Evolutionary conservation across 2,888 invertebrate species (phyloP), one percentile per base, ranked within the genome.

Genomic region (Fissipunctia ypsillon): DNA sequence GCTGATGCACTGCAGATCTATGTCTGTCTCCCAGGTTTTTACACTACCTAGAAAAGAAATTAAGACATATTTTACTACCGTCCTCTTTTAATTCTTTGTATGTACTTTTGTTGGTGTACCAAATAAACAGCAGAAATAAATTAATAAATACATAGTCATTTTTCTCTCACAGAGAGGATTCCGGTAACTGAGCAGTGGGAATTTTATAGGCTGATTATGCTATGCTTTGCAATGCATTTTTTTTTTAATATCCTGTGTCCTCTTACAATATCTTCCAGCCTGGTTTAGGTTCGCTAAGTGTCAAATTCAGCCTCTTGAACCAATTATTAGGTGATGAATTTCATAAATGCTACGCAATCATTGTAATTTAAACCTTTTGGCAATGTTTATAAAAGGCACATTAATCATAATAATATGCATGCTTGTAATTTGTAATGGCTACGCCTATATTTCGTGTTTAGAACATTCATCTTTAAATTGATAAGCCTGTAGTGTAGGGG

Each of bases 1-100:
- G 71, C 97, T 97, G 85, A 97, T 97, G 86, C 97, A 97, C 73
- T 97, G 96, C 73, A 97, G 93, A 88, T 97, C 97, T 88, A 96
- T 94, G 52, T 97, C 97, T 1, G 97, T 96, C 73, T 97, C 96
- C 97, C 97, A 97, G 7, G 97, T 97, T 88, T 96, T 97, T 3
- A 96, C 94, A 80, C 94, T 96, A 2, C 96, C 96, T 70, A 35
- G n/a, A 54, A 54, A 14, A 52, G 25, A 52, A 52, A 52, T 25
- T 52, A 16, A 25, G 25, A 52, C 2, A 52, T 52, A 52, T 52
- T 52, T 52, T 25, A 52, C 6, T 25, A 25, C 16, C 3, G 0
- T 25, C 25, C 25, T 52, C 50, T 52, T 48, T 25, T 52, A 52
- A 52, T 25, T 25, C 6, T 52, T 52, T 25, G 0, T 52, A 14